phyloP scores from a whole-genome alignment of 2,888 invertebrate genomes.

The Drosophila flavopinicola region DNA sequence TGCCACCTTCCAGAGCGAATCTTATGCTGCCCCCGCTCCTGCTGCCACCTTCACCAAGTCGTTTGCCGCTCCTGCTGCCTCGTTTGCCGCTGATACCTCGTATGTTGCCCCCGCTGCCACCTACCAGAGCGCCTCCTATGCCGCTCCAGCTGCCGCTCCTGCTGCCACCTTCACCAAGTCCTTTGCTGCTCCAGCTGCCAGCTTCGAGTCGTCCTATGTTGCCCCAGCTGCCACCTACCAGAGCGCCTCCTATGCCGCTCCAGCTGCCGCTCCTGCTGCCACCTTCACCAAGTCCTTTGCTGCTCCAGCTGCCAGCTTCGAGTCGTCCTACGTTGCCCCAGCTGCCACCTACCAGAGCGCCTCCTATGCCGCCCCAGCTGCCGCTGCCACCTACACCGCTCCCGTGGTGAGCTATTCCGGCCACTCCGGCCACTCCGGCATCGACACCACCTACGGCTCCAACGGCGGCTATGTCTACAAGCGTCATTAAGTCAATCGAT shows the following conservation, averaged over 20 bases:
- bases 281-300: too few species aligned
- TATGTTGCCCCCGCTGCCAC: slow-evolving; percentile 38
- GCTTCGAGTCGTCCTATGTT: slow-evolving; percentile 12
- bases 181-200: too few species aligned
- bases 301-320: too few species aligned
- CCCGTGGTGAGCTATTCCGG: slow-evolving; percentile 37
- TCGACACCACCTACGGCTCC: slow-evolving; percentile 77
- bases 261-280: slow-evolving; percentile 43
- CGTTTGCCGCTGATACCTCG: slow-evolving; percentile 6
- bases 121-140: slow-evolving; percentile 21
- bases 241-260: slow-evolving; percentile 28
- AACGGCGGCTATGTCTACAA: slow-evolving; percentile 82
- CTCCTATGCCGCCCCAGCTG: slow-evolving; percentile 37
- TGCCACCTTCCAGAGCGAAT: slow-evolving; percentile 13
- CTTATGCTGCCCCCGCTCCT: slow-evolving; percentile 37
- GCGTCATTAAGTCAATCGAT: slow-evolving; percentile 27
- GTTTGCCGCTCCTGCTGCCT: slow-evolving; percentile 36
- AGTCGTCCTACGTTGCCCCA: slow-evolving; percentile 21
- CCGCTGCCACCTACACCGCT: slow-evolving; percentile 44
- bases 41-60: slow-evolving; percentile 39
- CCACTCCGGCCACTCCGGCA: slow-evolving; percentile 40
- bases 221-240: slow-evolving; percentile 24
- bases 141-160: slow-evolving; percentile 38
- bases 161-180: slow-evolving; percentile 17
- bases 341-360: slow-evolving; percentile 18